Conservation (phyloP, 2,113 vertebrate species). For the Cheirogaleus medius region DNA sequence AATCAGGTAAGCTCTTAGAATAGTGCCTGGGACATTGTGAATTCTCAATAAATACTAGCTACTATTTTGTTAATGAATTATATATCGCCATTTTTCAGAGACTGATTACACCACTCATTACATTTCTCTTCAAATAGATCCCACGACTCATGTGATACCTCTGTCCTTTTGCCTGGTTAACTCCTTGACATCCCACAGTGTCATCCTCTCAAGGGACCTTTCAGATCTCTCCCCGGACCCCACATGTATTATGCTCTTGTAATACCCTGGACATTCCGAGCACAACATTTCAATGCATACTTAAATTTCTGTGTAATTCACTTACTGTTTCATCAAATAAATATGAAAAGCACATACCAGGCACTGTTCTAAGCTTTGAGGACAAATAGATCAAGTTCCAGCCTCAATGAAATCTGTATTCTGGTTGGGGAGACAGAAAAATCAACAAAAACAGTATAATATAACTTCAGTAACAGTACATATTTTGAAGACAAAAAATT, state of each 20-base stretch:
- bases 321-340: background rate
- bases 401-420: background rate
- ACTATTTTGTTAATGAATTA: background rate
- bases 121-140: background rate
- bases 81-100: background rate
- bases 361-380: background rate
- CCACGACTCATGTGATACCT: background rate
- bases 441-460: background rate
- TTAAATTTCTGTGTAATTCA: background rate
- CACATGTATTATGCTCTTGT: background rate
- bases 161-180: background rate
- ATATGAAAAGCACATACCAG: background rate
- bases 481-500: background rate
- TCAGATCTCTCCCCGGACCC: background rate
- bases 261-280: background rate
- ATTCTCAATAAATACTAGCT: background rate
- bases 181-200: background rate
- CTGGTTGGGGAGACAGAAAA: background rate
- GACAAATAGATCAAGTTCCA: background rate
- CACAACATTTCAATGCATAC: background rate
- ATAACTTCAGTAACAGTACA: background rate
- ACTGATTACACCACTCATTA: background rate
- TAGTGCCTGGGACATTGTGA: background rate
- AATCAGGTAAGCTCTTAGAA: background rate
- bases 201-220: background rate